These are phyloP conservation scores for Hapalemur alaotrensis DNA, from an alignment of 2,797 vertebrate genomes.

Conservation along the genomic window DNA sequence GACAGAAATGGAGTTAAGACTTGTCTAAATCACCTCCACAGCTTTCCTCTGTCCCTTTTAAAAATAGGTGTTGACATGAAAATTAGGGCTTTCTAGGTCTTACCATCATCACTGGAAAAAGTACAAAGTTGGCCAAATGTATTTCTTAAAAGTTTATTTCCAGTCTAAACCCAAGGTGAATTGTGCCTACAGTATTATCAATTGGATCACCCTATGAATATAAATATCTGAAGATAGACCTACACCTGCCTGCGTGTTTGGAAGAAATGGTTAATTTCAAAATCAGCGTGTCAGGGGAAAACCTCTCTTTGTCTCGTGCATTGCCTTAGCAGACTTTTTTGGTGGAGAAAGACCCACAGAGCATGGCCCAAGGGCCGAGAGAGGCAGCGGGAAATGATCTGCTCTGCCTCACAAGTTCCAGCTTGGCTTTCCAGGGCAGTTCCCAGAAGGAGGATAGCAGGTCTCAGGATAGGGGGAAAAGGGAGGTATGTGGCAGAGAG, in stretches of 20 bases:
- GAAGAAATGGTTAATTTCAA: not conserved
- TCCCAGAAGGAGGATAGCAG: not conserved
- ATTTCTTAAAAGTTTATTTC: conserved; percentile 15
- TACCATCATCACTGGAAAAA: not conserved
- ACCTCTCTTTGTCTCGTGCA: not conserved
- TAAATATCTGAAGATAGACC: not conserved
- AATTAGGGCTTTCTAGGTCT: conserved; percentile 21
- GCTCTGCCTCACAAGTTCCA: not conserved
- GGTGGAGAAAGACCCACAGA: not conserved
- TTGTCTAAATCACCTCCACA: not conserved
- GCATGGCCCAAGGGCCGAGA: not conserved
- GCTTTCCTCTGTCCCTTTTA: not conserved
- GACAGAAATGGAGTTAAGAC: not conserved
- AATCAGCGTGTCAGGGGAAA: not conserved
- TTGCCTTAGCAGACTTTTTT: not conserved
- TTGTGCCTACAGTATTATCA: not conserved
- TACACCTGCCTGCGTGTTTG: not conserved
- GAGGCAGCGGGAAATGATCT: not conserved
- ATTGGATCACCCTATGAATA: not conserved
- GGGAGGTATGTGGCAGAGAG: not conserved
- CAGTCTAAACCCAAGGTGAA: not conserved
- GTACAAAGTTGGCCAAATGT: not conserved
- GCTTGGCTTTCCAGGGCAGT: not conserved
- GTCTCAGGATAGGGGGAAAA: not conserved
- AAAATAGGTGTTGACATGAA: conserved; percentile 29